Evolutionary conservation across 2,888 invertebrate species (phyloP).

Genomic region (Physocephala rufipes): DNA sequence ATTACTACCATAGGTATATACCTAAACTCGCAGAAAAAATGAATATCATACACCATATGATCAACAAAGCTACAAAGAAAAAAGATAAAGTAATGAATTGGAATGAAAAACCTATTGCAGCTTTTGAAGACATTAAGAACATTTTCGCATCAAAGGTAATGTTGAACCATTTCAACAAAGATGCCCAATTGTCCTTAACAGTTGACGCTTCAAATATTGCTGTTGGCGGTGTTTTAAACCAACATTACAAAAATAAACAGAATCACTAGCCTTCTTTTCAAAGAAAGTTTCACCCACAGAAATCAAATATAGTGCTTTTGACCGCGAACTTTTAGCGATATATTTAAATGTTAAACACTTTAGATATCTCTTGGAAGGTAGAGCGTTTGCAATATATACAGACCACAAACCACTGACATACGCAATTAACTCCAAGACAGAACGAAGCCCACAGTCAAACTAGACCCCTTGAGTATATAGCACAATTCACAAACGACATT

Average conservation of each 20-base stretch:
- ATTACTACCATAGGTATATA: slow-evolving; percentile 10
- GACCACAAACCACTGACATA: too few species aligned
- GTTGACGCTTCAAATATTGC: too few species aligned
- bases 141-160: background rate
- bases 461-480: too few species aligned
- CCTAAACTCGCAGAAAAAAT: background rate
- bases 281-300: background rate
- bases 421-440: too few species aligned
- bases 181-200: background rate
- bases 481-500: too few species aligned
- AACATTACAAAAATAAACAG: too few species aligned
- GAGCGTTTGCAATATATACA: too few species aligned
- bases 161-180: background rate
- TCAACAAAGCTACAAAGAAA: background rate
- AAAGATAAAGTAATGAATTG: background rate
- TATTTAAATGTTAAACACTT: too few species aligned
- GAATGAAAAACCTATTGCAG: background rate
- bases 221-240: too few species aligned
- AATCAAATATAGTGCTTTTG: background rate
- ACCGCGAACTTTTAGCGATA: too few species aligned
- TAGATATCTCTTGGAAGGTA: too few species aligned
- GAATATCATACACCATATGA: background rate
- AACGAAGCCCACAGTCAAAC: too few species aligned
- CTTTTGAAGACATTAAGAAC: background rate
- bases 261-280: background rate